Evolutionary conservation across 2,113 vertebrate species (phyloP).

Genomic region (Dolichallabes microphthalmus): DNA sequence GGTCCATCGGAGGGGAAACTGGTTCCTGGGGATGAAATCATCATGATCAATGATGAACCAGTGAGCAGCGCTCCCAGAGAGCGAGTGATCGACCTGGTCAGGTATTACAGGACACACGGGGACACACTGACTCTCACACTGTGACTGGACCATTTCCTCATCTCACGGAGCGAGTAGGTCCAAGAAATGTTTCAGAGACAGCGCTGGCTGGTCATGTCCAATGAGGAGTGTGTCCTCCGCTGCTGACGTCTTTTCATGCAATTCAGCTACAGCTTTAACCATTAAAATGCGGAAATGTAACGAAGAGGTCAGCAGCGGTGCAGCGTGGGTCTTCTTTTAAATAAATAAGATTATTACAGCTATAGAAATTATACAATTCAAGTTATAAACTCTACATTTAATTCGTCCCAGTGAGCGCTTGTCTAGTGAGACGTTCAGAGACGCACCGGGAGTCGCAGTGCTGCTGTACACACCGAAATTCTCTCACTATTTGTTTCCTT

Average conservation of each 20-base stretch:
- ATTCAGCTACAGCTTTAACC: not conserved
- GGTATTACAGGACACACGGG: conserved; percentile 68
- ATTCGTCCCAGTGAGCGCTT: not conserved
- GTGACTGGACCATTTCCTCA: not conserved
- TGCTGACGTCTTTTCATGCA: not conserved
- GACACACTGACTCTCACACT: not conserved
- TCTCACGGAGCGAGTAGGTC: not conserved
- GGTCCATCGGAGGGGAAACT: conserved; percentile 96
- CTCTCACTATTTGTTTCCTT: not conserved
- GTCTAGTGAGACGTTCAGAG: not conserved
- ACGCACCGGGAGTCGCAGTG: not conserved
- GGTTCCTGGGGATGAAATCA: conserved; percentile 95
- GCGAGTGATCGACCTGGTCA: conserved; percentile 97
- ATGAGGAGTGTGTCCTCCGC: not conserved
- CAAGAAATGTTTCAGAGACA: not conserved
- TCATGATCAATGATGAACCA: conserved; percentile 98
- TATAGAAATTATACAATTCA: not conserved
- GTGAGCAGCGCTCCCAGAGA: conserved; percentile 92
- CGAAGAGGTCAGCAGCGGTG: not conserved
- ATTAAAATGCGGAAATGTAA: not conserved
- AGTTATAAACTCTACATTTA: not conserved
- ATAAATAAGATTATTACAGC: not conserved
- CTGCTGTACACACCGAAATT: not conserved
- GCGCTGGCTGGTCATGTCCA: not conserved
- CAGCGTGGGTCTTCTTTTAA: not conserved